These are phyloP conservation scores for Rhynchomys soricoides DNA, from an alignment of 2,113 vertebrate genomes.

Conservation along the genomic window DNA sequence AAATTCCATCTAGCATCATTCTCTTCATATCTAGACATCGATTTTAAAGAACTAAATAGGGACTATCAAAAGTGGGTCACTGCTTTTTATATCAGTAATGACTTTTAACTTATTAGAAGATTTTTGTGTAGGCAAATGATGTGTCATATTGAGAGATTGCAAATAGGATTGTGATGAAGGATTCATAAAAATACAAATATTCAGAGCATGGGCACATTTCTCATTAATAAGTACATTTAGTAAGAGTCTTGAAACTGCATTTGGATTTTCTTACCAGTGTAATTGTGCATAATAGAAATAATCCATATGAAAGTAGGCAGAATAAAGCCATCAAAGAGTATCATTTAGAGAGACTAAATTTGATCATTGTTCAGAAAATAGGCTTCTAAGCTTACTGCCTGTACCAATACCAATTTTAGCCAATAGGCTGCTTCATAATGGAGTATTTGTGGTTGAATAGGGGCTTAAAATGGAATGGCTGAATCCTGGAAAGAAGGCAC, in stretches of 20 bases:
- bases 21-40: background rate
- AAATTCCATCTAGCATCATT: background rate
- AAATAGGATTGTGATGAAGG: background rate
- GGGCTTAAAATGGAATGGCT: constrained; percentile 72
- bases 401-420: constrained; percentile 64
- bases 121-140: background rate
- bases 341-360: constrained; percentile 62
- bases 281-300: constrained; percentile 60
- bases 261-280: constrained; percentile 55
- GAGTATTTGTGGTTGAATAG: constrained; percentile 69
- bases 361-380: constrained; percentile 67
- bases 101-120: background rate
- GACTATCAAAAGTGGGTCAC: background rate
- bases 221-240: constrained; percentile 31
- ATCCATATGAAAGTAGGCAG: constrained; percentile 51
- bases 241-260: constrained; percentile 25
- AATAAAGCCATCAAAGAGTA: constrained; percentile 51
- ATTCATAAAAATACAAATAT: background rate
- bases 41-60: background rate
- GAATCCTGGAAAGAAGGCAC: constrained; percentile 60
- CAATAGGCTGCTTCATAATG: constrained; percentile 64
- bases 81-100: background rate
- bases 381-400: constrained; percentile 55
- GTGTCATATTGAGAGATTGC: background rate
- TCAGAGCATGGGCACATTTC: background rate